Evolutionary conservation across 2,888 invertebrate species (phyloP), one percentile per base, ranked within the genome.

Genomic region (Machimus atricapillus): DNA sequence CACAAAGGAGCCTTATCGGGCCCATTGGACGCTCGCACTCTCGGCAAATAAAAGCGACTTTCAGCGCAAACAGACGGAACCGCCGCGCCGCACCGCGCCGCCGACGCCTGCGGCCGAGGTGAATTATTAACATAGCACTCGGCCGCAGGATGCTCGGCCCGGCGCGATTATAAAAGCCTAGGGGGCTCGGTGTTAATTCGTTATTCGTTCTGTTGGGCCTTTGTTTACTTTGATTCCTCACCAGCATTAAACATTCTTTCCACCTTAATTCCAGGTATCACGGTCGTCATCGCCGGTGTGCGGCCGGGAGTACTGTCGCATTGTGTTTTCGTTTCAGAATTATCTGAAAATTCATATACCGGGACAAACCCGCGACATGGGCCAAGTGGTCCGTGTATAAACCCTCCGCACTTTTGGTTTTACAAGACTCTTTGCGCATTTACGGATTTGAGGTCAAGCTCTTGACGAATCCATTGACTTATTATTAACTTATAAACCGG

Each of bases 1-100:
- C 85, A 85, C 85, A 85, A 85, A 85, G 85, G 74, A 56, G 85
- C 46, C 85, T 85, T 85, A 85, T 85, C 85, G 34, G 74, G 74
- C 40, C 85, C 43, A 74, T 85, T 43, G 85, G 40, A 37, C 34
- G 85, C 85, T 43, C 40, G 74, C 74, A 74, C 85, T 40, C 43
- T 46, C 73, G 74, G 43, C 74, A 85, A 85, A 85, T 74, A 85
- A 73, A 85, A 46, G 43, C 43, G 74, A 85, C 74, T 74, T 85
- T 85, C 74, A 85, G 85, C 37, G 85, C 74, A 85, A 85, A 85
- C 85, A 85, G 52, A 74, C 85, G 46, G 73, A 27, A 73, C 73
- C 74, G 73, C 40, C 66, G 52, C 56, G 56, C 31, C 31, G 56
- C n/a, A n/a, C 56, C 58, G 85, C 31, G 31, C 31, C 31, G 31